phyloP scores from a whole-genome alignment of 1,140 invertebrate species.

The Bradynema listronoti region DNA sequence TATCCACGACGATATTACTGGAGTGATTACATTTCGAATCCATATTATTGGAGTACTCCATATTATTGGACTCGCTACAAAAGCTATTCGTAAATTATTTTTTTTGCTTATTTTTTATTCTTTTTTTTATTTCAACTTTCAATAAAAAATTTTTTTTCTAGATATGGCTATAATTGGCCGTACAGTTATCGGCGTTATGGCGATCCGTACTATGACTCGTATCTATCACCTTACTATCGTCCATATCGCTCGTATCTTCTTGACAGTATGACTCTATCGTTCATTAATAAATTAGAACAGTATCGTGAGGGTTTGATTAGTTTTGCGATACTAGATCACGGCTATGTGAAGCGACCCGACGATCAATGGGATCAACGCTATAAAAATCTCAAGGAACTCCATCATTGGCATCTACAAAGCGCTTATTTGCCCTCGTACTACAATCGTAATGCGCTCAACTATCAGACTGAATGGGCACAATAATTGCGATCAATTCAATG shows the following conservation, averaged over 20 bases:
- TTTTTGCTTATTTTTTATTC: background rate
- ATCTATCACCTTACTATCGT: slow-evolving; percentile 5
- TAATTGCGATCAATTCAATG: too few relatives aligned
- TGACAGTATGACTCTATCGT: slow-evolving; percentile 5
- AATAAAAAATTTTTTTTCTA: slow-evolving; percentile 4
- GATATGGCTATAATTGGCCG: background rate
- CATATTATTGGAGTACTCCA: slow-evolving; percentile 25
- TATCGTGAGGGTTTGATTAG: slow-evolving; percentile 21
- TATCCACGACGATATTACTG: slow-evolving; percentile 35
- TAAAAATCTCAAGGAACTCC: slow-evolving; percentile 11
- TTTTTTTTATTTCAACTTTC: background rate
- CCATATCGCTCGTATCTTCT: slow-evolving; percentile 15
- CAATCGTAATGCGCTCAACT: slow-evolving; percentile 6
- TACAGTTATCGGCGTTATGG: slow-evolving; percentile 5
- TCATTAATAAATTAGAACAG: slow-evolving; percentile 13
- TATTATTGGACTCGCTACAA: slow-evolving; percentile 36
- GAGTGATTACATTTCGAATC: slow-evolving; percentile 38
- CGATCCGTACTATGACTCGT: background rate
- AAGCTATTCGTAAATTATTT: slow-evolving; percentile 22
- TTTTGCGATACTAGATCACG: slow-evolving; percentile 16
- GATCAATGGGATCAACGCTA: slow-evolving; percentile 20
- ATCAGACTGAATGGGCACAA: slow-evolving; percentile 3
- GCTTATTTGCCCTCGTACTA: slow-evolving; percentile 10
- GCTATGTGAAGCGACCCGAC: slow-evolving; percentile 2
- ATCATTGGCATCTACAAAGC: slow-evolving; percentile 10